A percentile compares a stretch with the other conserved stretches of the same genome.
phyloP scores from a whole-genome alignment of 2,113 vertebrate species.

The Cervus canadensis region DNA sequence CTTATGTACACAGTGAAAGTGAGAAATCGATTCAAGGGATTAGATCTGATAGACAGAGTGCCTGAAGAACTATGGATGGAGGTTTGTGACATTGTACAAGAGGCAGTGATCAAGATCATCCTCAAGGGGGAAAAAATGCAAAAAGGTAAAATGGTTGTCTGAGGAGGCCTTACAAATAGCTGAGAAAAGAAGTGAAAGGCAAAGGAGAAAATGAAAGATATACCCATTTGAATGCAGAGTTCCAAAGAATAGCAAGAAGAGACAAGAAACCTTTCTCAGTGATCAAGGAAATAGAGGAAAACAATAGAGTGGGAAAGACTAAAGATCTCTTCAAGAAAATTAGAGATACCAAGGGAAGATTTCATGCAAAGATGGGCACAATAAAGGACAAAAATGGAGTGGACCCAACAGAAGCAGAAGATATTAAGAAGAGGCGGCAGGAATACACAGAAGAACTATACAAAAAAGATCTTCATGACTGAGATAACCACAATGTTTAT shows the following conservation, averaged over 20 bases:
- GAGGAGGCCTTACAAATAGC: neutral
- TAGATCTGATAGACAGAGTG: neutral
- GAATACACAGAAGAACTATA: neutral
- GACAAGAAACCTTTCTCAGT: neutral
- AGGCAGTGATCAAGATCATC: neutral
- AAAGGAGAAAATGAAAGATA: neutral
- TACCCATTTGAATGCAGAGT: neutral
- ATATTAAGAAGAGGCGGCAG: neutral
- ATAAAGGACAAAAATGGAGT: neutral
- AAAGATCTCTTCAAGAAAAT: neutral
- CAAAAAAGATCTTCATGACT: neutral
- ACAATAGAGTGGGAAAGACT: neutral
- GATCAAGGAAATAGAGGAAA: neutral
- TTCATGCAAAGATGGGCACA: neutral
- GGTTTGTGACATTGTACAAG: neutral
- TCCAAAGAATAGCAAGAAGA: neutral
- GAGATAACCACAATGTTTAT: neutral
- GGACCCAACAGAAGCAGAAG: neutral
- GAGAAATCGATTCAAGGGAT: neutral
- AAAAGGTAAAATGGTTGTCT: neutral
- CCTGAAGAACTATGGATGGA: neutral
- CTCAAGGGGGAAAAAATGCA: neutral
- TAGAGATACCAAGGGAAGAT: neutral
- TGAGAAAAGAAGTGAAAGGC: neutral
- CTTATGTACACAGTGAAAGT: neutral